Evolutionary conservation across 2,113 vertebrate genomes (phyloP).

Genomic region (Ageneiosus marmoratus): DNA sequence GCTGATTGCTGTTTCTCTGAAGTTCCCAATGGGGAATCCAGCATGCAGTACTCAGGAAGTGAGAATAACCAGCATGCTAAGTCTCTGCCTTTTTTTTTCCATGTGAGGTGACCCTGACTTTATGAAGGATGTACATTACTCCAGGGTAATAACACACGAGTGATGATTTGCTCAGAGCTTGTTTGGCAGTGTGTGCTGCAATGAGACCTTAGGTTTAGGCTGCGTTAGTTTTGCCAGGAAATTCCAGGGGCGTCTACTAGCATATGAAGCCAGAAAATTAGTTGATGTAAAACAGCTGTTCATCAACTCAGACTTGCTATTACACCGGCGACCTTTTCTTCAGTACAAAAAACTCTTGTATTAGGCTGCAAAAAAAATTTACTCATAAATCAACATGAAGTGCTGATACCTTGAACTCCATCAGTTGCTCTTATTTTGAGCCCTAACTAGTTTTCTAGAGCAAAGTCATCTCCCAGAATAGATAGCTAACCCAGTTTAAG

Average conservation of each 20-base stretch:
- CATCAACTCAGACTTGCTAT: background rate
- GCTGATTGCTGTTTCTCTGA: slow-evolving; percentile 48
- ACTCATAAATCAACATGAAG: slow-evolving; percentile 16
- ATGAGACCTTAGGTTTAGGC: background rate
- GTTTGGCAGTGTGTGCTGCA: background rate
- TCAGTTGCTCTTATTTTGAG: slow-evolving; percentile 42
- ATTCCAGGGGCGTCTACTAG: background rate
- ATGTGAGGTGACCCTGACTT: slow-evolving; percentile 13
- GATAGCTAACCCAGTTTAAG: slow-evolving; percentile 50
- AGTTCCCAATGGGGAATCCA: slow-evolving; percentile 32
- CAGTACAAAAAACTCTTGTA: slow-evolving; percentile 20
- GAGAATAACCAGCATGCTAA: background rate
- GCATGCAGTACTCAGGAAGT: slow-evolving; percentile 39
- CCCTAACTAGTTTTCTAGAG: slow-evolving; percentile 52
- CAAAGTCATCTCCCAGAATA: slow-evolving; percentile 57
- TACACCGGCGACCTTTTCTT: background rate
- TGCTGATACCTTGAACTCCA: slow-evolving; percentile 15
- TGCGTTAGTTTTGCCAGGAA: slow-evolving; percentile 3
- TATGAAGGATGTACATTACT: background rate
- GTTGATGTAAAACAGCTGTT: slow-evolving; percentile 30
- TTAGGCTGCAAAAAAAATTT: slow-evolving; percentile 22
- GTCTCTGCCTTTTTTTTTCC: slow-evolving; percentile 2
- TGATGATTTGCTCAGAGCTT: slow-evolving; percentile 9
- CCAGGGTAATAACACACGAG: background rate
- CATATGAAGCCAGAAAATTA: background rate